These are phyloP conservation scores for Opisthocomus hoazin DNA, from an alignment of 2,113 vertebrate species.

Conservation along the genomic window DNA sequence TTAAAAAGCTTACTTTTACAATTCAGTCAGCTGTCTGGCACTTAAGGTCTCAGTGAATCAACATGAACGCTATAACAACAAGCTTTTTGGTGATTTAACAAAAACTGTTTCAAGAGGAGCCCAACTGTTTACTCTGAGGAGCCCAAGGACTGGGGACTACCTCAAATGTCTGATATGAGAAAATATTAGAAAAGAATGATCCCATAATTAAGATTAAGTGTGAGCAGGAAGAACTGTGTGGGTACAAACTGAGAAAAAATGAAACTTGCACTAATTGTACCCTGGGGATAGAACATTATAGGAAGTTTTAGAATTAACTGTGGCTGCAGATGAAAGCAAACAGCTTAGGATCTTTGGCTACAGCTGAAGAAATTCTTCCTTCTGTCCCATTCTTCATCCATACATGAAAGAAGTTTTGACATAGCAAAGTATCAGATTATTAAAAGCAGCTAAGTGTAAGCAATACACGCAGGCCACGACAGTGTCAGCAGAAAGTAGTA, in stretches of 20 bases:
- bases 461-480: not conserved
- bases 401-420: constrained; percentile 55
- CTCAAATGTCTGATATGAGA: not conserved
- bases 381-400: constrained; percentile 29
- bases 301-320: constrained; percentile 45
- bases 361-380: constrained; percentile 54
- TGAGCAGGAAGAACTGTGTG: not conserved
- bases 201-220: not conserved
- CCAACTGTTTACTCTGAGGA: not conserved
- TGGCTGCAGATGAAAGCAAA: constrained; percentile 50
- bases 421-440: constrained; percentile 59
- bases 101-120: not conserved
- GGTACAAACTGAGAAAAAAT: not conserved
- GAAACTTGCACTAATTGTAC: constrained; percentile 31
- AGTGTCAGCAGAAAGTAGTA: not conserved
- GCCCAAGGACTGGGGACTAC: not conserved
- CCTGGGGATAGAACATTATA: constrained; percentile 3
- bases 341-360: constrained; percentile 39
- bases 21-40: not conserved
- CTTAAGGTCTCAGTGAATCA: not conserved
- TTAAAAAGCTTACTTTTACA: not conserved
- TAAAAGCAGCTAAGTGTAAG: constrained; percentile 44
- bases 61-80: accelerated
- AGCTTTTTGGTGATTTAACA: not conserved
- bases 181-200: not conserved